These are phyloP conservation scores for Gadopsis bispinosus DNA, from an alignment of 2,797 vertebrate genomes.

Conservation along the genomic window DNA sequence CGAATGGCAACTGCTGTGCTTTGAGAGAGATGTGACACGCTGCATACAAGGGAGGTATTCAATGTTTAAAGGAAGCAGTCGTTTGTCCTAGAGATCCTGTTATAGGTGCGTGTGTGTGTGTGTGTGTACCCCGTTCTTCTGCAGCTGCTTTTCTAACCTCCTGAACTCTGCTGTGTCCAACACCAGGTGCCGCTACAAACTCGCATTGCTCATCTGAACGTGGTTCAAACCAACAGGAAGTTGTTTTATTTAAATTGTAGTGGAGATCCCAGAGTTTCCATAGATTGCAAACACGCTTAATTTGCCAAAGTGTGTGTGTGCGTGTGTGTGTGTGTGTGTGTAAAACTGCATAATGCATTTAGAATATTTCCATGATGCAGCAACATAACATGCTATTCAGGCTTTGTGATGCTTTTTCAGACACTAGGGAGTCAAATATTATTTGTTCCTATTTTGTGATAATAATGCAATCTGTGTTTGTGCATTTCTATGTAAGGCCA, in stretches of 20 bases:
- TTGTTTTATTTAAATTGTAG: neutral
- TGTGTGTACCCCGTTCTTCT: constrained; percentile 4
- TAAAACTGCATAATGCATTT: neutral
- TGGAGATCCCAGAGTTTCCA: neutral
- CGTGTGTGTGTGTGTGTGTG: neutral
- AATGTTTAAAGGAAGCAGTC: neutral
- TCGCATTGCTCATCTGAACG: neutral
- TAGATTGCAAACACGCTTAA: neutral
- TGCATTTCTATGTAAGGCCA: neutral
- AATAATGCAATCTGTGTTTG: neutral
- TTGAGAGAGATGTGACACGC: neutral
- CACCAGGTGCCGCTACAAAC: neutral
- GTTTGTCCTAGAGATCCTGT: constrained; percentile 8
- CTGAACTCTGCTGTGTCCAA: constrained; percentile 10
- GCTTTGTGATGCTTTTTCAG: neutral
- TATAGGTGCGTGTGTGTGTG: neutral
- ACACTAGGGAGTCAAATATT: neutral
- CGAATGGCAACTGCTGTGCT: neutral
- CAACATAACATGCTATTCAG: neutral
- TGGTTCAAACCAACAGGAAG: neutral
- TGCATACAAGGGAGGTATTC: neutral
- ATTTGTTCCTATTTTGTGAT: neutral
- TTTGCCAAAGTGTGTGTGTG: neutral
- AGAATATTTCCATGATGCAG: neutral
- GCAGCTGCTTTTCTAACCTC: constrained; percentile 33